Conservation (phyloP, 2,888 invertebrate species). For the Eulithis prunata region DNA sequence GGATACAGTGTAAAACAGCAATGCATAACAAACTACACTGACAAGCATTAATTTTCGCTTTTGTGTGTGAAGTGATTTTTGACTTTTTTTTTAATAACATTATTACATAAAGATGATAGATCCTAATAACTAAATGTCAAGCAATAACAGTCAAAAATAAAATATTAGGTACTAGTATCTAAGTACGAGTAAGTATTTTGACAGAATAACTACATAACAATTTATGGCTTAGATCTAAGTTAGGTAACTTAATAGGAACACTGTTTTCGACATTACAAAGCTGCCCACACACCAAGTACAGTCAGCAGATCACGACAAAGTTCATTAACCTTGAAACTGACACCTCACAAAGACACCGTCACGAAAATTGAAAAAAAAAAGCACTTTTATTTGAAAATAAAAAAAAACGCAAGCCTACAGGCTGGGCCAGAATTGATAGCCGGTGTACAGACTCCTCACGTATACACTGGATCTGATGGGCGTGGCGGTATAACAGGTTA, state of each 20-base stretch:
- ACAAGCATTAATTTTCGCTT: no score
- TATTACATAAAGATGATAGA: no score
- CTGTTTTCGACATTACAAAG: neutral
- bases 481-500: conserved; percentile 81
- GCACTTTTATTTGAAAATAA: conserved; percentile 56
- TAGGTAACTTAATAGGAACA: neutral
- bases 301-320: conserved; percentile 43
- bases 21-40: no score
- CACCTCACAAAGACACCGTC: conserved; percentile 71
- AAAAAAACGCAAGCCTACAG: conserved; percentile 73
- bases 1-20: no score
- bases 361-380: conserved; percentile 67
- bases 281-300: conserved; percentile 12
- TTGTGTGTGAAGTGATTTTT: no score
- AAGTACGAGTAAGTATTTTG: neutral
- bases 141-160: no score
- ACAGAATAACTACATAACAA: neutral
- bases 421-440: conserved; percentile 76
- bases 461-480: conserved; percentile 69
- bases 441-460: conserved; percentile 65
- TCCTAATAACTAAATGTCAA: no score
- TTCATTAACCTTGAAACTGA: conserved; percentile 54
- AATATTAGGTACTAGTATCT: no score
- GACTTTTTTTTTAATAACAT: no score
- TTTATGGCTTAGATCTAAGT: neutral